phyloP scores from a whole-genome alignment of 2,113 vertebrate genomes.

The Mustela nigripes region DNA sequence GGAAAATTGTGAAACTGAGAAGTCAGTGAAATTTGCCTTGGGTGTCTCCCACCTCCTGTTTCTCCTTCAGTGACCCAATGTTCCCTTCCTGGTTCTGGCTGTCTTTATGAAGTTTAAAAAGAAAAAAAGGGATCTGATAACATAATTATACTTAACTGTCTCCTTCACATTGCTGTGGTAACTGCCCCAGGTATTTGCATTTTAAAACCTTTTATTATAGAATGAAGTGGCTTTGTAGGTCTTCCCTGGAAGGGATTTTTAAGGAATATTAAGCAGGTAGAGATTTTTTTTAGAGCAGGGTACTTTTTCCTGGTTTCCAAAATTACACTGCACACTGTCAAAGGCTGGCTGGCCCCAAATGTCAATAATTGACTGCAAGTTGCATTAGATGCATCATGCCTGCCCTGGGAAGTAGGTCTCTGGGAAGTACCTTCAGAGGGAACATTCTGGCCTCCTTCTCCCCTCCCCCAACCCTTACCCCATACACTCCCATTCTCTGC shows the following conservation, averaged over 20 bases:
- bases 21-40: conserved; percentile 40
- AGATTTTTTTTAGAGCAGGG: neutral
- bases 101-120: neutral
- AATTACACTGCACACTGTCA: neutral
- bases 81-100: neutral
- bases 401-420: neutral
- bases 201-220: conserved; percentile 46
- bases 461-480: neutral
- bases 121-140: neutral
- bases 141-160: conserved; percentile 9
- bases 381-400: neutral
- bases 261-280: conserved; percentile 4
- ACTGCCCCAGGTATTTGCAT: conserved; percentile 4
- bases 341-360: neutral
- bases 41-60: neutral
- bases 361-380: neutral
- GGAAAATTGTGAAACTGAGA: conserved; percentile 60
- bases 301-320: conserved; percentile 23
- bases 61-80: neutral
- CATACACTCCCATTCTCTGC: neutral
- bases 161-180: conserved; percentile 17
- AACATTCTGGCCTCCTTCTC: neutral
- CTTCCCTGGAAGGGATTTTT: conserved; percentile 43
- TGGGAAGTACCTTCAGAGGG: conserved; percentile 17
- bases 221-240: conserved; percentile 17